Conservation (phyloP, 2,113 vertebrate species). For the Scophthalmus maximus region DNA sequence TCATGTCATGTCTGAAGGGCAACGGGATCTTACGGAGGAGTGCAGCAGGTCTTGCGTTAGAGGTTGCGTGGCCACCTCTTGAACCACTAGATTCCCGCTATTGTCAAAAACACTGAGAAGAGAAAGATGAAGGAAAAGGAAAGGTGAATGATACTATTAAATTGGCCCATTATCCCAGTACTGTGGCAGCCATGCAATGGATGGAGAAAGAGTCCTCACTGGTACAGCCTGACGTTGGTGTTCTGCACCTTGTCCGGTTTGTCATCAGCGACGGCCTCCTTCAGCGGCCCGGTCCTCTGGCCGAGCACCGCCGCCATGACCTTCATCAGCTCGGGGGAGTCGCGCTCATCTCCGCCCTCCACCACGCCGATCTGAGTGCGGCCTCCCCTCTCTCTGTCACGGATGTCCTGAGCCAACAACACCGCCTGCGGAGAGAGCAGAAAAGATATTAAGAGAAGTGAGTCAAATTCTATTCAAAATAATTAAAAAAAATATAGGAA, state of each 20-base stretch:
- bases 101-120: conserved; percentile 87
- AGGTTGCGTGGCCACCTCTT: conserved; percentile 89
- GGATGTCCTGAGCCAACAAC: conserved; percentile 88
- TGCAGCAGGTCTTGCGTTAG: conserved; percentile 89
- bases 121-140: not conserved
- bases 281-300: conserved; percentile 78
- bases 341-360: conserved; percentile 83
- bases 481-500: too few species aligned
- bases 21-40: conserved; percentile 81
- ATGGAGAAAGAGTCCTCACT: conserved; percentile 68
- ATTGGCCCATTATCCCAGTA: too few species aligned
- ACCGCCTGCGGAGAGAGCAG: conserved; percentile 80
- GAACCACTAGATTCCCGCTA: conserved; percentile 86
- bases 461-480: too few species aligned
- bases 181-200: not conserved
- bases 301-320: conserved; percentile 87
- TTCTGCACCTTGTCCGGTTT: conserved; percentile 77
- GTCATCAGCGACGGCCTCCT: conserved; percentile 75
- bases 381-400: conserved; percentile 89
- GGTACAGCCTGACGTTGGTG: conserved; percentile 86
- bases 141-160: not conserved
- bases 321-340: conserved; percentile 86
- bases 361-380: conserved; percentile 88
- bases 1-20: not conserved
- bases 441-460: not conserved